Conservation (phyloP, 2,888 invertebrate species). For the Megalurothrips usitatus region DNA sequence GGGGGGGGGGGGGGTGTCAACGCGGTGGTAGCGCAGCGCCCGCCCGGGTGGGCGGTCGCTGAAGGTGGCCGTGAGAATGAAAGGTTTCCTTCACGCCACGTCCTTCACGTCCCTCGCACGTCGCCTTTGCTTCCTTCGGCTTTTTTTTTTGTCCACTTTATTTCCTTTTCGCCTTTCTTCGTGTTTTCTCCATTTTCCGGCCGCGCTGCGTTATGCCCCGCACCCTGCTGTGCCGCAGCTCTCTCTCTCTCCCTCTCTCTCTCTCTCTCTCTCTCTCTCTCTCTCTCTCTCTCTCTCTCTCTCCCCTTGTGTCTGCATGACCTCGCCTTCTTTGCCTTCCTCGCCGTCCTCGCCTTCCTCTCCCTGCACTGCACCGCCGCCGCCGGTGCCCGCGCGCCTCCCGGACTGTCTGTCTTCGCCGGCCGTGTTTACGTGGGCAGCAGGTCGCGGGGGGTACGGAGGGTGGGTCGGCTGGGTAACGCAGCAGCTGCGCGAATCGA, state of each 20-base stretch:
- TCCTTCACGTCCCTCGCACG: neutral
- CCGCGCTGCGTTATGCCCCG: neutral
- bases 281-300: slow-evolving; percentile 18
- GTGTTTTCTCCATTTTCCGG: neutral
- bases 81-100: neutral
- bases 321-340: neutral
- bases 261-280: slow-evolving; percentile 18
- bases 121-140: too few species aligned
- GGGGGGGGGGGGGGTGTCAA: neutral
- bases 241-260: neutral
- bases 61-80: neutral
- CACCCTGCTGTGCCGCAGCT: neutral
- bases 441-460: too few species aligned
- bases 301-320: neutral
- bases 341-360: neutral
- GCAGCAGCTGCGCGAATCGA: too few species aligned
- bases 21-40: neutral
- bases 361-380: neutral
- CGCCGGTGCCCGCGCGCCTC: too few species aligned
- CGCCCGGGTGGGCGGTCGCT: neutral
- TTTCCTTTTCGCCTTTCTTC: neutral
- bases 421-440: neutral
- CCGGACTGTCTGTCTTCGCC: neutral
- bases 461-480: too few species aligned
- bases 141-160: neutral